Percentiles rank a stretch among this genome's conserved stretches.
Evolutionary conservation across 2,888 invertebrate species (phyloP).

Genomic region (Orchestes rusci): DNA sequence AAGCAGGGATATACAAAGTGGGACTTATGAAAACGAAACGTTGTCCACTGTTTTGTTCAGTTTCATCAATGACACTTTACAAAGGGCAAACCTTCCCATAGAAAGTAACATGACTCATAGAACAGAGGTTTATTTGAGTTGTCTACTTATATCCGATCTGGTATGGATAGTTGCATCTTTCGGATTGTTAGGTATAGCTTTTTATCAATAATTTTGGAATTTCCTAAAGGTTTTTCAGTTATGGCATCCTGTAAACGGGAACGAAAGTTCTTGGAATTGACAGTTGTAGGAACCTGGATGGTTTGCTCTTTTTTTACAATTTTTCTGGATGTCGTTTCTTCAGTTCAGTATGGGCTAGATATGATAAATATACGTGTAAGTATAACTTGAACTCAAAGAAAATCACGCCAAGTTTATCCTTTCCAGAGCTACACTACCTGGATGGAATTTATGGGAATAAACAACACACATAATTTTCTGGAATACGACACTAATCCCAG

Average conservation of each 20-base stretch:
- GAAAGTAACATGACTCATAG: slow-evolving; percentile 24
- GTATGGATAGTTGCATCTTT: slow-evolving; percentile 35
- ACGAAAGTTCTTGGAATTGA: slow-evolving; percentile 13
- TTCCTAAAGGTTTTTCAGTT: slow-evolving; percentile 24
- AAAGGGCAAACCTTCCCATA: slow-evolving; percentile 26
- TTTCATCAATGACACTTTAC: slow-evolving; percentile 25
- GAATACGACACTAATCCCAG: slow-evolving; percentile 24
- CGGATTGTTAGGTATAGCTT: slow-evolving; percentile 31
- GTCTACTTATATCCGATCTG: slow-evolving; percentile 30
- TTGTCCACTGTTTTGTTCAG: slow-evolving; percentile 17
- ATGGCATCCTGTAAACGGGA: slow-evolving; percentile 27
- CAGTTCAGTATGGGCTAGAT: slow-evolving; percentile 43
- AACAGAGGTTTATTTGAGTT: slow-evolving; percentile 26
- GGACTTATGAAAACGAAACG: slow-evolving; percentile 8
- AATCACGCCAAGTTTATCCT: slow-evolving; percentile 1
- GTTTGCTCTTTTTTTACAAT: slow-evolving; percentile 37
- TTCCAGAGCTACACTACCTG: slow-evolving; percentile 32
- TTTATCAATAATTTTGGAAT: neutral
- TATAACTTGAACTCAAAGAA: slow-evolving; percentile 5
- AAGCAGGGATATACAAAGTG: neutral
- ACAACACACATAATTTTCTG: slow-evolving; percentile 28
- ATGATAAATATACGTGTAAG: slow-evolving; percentile 41
- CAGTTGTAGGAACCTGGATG: slow-evolving; percentile 43
- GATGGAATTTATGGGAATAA: slow-evolving; percentile 33
- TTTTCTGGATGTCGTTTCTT: slow-evolving; percentile 43